Evolutionary conservation across 2,797 vertebrate genomes (phyloP).

Genomic region (Coluber constrictor): DNA sequence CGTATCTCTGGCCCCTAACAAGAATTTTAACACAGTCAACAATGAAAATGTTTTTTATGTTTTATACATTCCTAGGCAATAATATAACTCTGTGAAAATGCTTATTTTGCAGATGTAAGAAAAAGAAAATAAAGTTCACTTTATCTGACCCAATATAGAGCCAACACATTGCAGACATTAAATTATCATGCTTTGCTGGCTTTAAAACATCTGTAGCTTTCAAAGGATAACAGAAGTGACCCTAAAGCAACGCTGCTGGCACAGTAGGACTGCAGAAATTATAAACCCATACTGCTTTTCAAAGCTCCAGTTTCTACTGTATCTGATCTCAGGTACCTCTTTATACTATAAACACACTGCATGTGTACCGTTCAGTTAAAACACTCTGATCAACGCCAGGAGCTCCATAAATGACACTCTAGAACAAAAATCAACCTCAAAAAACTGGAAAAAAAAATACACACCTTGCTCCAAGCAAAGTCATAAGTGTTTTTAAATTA

Average conservation of each 20-base stretch:
- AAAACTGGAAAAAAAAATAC: constrained; percentile 71
- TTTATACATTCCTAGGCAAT: constrained; percentile 55
- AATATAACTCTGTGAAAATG: constrained; percentile 49
- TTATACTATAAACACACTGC: constrained; percentile 44
- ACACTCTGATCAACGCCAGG: constrained; percentile 54
- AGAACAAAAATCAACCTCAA: constrained; percentile 73
- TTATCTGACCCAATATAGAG: constrained; percentile 88
- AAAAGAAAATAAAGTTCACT: constrained; percentile 97
- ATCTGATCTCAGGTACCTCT: constrained; percentile 56
- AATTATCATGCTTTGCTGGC: constrained; percentile 87
- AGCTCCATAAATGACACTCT: constrained; percentile 59
- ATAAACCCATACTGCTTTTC: constrained; percentile 60
- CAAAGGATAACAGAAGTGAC: constrained; percentile 84
- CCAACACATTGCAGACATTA: constrained; percentile 89
- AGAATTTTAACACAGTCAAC: constrained; percentile 47
- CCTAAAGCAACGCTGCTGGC: constrained; percentile 92
- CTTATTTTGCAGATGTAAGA: constrained; percentile 55
- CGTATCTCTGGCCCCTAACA: constrained; percentile 41
- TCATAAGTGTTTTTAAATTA: constrained; percentile 38
- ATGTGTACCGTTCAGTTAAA: constrained; percentile 52
- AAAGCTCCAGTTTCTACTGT: constrained; percentile 52
- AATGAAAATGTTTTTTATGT: constrained; percentile 21
- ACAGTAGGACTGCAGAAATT: constrained; percentile 68
- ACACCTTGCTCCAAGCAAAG: constrained; percentile 49
- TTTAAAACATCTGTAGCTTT: constrained; percentile 80